Evolutionary conservation across 2,797 vertebrate genomes (phyloP).

Genomic region (Cephalopachus bancanus): DNA sequence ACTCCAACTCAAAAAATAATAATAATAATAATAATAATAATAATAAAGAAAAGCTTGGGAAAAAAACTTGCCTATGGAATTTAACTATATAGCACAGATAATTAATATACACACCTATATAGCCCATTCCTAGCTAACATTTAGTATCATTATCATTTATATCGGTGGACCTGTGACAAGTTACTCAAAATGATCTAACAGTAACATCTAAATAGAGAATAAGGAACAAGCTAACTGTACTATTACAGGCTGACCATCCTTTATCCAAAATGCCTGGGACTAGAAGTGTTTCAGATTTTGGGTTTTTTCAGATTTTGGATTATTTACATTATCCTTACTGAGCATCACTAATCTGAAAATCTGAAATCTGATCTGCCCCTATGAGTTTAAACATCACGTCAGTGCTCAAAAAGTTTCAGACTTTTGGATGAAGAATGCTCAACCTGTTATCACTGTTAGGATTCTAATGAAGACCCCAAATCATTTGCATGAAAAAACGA

Average conservation of each 20-base stretch:
- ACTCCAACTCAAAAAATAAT: too few relatives aligned
- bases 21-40: too few relatives aligned
- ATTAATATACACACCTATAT: not conserved
- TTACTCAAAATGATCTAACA: constrained; percentile 2
- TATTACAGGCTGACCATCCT: not conserved
- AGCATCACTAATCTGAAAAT: not conserved
- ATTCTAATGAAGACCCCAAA: constrained; percentile 11
- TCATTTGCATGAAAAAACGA: constrained; percentile 23
- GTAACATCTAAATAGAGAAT: not conserved
- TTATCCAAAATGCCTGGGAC: not conserved
- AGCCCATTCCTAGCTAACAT: not conserved
- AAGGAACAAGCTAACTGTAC: not conserved
- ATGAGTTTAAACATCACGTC: not conserved
- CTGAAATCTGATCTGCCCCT: not conserved
- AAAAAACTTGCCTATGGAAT: not conserved
- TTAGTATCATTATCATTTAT: not conserved
- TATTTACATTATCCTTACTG: not conserved
- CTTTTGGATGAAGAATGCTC: not conserved
- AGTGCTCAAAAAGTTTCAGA: not conserved
- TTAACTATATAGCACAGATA: not conserved
- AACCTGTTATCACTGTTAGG: not conserved
- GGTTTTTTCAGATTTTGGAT: not conserved
- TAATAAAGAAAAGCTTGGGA: constrained; percentile 13
- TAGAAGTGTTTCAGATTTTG: not conserved
- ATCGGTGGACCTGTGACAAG: not conserved